phyloP scores from a whole-genome alignment of 2,797 vertebrate species.

The Botia almorhae region DNA sequence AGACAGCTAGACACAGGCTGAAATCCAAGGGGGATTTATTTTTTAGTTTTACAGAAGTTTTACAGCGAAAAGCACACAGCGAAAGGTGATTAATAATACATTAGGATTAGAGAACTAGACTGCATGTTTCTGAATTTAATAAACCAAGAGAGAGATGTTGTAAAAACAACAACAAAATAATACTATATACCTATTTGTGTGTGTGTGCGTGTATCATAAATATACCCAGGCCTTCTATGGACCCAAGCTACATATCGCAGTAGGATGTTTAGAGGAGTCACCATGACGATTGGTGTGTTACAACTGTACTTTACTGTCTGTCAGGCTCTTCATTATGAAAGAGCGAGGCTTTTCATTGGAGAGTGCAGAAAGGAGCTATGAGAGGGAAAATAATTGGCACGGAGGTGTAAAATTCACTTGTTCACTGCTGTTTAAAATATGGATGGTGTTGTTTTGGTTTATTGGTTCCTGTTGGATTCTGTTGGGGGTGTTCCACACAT shows the following conservation, averaged over 20 bases:
- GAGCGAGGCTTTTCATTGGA: slow-evolving; percentile 59
- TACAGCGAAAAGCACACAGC: slow-evolving; percentile 51
- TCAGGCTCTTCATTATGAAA: slow-evolving; percentile 53
- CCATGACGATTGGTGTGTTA: slow-evolving; percentile 41
- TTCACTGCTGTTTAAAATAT: slow-evolving; percentile 83
- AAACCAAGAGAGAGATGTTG: slow-evolving; percentile 70
- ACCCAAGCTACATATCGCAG: neutral
- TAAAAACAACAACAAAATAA: slow-evolving; percentile 63
- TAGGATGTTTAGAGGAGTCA: slow-evolving; percentile 15
- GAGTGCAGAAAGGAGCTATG: slow-evolving; percentile 68
- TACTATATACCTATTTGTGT: slow-evolving; percentile 9
- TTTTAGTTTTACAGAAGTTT: slow-evolving; percentile 56
- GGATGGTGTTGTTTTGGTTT: slow-evolving; percentile 83
- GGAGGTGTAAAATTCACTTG: slow-evolving; percentile 74
- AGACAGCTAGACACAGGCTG: slow-evolving; percentile 48
- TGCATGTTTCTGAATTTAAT: slow-evolving; percentile 77
- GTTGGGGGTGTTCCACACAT: slow-evolving; percentile 70
- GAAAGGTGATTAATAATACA: slow-evolving; percentile 82
- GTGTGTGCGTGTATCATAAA: slow-evolving; percentile 20
- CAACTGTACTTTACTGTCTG: slow-evolving; percentile 46
- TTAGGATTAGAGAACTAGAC: slow-evolving; percentile 77
- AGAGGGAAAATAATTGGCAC: slow-evolving; percentile 82
- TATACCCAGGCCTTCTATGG: neutral
- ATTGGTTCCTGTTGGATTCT: slow-evolving; percentile 79
- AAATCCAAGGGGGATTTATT: slow-evolving; percentile 68